Evolutionary conservation across 2,113 vertebrate species (phyloP).

Genomic region (Megaleporinus macrocephalus): DNA sequence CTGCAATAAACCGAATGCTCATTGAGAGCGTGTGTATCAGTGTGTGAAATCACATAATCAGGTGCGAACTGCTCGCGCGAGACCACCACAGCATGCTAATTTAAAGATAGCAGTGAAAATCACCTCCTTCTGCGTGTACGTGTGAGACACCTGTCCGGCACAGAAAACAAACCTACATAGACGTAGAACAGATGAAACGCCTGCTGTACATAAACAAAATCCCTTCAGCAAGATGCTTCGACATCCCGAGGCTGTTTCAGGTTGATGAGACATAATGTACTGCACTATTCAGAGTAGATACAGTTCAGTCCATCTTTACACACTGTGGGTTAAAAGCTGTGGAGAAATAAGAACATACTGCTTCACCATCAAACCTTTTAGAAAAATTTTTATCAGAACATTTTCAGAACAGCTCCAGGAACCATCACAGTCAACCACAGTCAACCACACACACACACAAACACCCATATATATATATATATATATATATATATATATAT

Average conservation of each 20-base stretch:
- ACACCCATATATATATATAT: too few relatives aligned
- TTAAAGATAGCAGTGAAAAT: background rate
- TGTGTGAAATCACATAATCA: background rate
- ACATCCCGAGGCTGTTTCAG: background rate
- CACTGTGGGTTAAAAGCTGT: too few relatives aligned
- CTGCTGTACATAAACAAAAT: background rate
- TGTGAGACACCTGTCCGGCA: background rate
- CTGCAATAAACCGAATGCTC: background rate
- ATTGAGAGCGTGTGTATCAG: background rate
- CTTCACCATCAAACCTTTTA: too few relatives aligned
- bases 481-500: too few relatives aligned
- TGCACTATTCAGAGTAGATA: too few relatives aligned
- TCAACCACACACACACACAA: too few relatives aligned
- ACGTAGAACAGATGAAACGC: background rate
- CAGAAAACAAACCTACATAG: background rate
- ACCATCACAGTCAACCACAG: too few relatives aligned
- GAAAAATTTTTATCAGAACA: too few relatives aligned
- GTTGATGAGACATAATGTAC: too few relatives aligned
- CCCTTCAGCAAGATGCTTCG: background rate
- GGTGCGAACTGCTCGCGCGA: background rate
- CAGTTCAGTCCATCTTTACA: too few relatives aligned
- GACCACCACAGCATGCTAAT: background rate
- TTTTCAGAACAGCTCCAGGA: too few relatives aligned
- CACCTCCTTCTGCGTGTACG: background rate
- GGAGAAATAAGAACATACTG: too few relatives aligned